These are phyloP conservation scores for Cydia pomonella DNA, from an alignment of 1,140 invertebrate species.

Conservation along the genomic window DNA sequence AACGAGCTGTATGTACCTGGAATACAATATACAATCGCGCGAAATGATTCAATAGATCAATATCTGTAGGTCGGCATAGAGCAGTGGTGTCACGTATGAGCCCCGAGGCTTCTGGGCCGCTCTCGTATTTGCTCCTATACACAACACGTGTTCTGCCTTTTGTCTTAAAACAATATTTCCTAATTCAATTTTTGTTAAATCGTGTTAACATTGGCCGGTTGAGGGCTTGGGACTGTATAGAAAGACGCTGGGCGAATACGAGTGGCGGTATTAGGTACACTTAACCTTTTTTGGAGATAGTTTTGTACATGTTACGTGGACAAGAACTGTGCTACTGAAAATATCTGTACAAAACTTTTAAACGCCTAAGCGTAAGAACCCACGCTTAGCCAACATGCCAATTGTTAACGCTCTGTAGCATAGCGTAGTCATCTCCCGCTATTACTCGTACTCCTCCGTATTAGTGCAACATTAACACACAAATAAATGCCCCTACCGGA, in stretches of 20 bases:
- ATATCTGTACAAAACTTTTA: no score
- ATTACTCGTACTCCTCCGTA: no score
- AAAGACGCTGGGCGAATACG: slow-evolving; percentile 16
- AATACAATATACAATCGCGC: slow-evolving; percentile 43
- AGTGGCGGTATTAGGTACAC: not conserved
- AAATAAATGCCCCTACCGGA: no score
- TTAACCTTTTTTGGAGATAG: not conserved
- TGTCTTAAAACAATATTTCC: slow-evolving; percentile 33
- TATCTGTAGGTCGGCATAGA: slow-evolving; percentile 39
- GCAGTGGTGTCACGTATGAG: slow-evolving; percentile 35
- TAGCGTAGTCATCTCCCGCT: no score
- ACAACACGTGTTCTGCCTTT: slow-evolving; percentile 33
- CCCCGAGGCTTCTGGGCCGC: not conserved
- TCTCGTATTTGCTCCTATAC: slow-evolving; percentile 32
- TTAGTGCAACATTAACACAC: no score
- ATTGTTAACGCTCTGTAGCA: no score
- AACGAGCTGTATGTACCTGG: slow-evolving; percentile 42
- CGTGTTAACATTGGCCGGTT: slow-evolving; percentile 23
- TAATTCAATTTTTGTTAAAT: slow-evolving; percentile 33
- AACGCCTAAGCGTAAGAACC: no score
- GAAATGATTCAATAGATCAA: slow-evolving; percentile 58
- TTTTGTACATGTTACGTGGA: not conserved
- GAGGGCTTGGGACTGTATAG: slow-evolving; percentile 7
- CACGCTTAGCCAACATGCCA: no score
- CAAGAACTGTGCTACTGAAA: not conserved